Evolutionary conservation across 2,797 vertebrate genomes (phyloP).

Genomic region (Ctenopoma multispine): DNA sequence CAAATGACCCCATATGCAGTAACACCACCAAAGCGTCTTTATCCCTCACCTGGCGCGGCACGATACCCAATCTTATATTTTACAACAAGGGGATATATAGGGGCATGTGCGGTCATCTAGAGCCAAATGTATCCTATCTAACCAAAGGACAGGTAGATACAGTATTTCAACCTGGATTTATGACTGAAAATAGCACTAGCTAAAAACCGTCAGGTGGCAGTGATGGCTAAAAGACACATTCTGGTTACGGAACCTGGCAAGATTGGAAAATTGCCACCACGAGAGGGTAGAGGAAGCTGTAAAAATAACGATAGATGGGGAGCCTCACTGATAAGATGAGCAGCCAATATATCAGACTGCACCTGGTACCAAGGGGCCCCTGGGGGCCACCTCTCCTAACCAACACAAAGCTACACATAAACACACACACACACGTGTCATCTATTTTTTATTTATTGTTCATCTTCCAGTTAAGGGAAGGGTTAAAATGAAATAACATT

Average conservation of each 20-base stretch:
- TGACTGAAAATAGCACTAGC: constrained; percentile 84
- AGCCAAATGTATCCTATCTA: constrained; percentile 80
- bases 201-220: constrained; percentile 81
- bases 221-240: constrained; percentile 78
- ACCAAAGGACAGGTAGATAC: constrained; percentile 82
- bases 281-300: constrained; percentile 76
- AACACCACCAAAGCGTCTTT: constrained; percentile 68
- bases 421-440: constrained; percentile 22
- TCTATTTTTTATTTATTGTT: constrained; percentile 89
- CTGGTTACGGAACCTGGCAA: constrained; percentile 77
- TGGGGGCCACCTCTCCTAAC: constrained; percentile 66
- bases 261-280: constrained; percentile 86
- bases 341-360: constrained; percentile 90
- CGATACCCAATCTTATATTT: constrained; percentile 78
- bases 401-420: constrained; percentile 71
- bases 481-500: constrained; percentile 90
- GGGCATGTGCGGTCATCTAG: constrained; percentile 83
- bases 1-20: constrained; percentile 77
- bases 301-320: constrained; percentile 77
- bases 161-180: constrained; percentile 86
- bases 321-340: constrained; percentile 80
- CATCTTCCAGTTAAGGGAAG: constrained; percentile 84
- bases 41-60: constrained; percentile 60
- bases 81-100: constrained; percentile 82
- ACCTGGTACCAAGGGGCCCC: constrained; percentile 71